Evolutionary conservation across 1,140 invertebrate genomes (phyloP).

Genomic region (Habropoda laboriosa): DNA sequence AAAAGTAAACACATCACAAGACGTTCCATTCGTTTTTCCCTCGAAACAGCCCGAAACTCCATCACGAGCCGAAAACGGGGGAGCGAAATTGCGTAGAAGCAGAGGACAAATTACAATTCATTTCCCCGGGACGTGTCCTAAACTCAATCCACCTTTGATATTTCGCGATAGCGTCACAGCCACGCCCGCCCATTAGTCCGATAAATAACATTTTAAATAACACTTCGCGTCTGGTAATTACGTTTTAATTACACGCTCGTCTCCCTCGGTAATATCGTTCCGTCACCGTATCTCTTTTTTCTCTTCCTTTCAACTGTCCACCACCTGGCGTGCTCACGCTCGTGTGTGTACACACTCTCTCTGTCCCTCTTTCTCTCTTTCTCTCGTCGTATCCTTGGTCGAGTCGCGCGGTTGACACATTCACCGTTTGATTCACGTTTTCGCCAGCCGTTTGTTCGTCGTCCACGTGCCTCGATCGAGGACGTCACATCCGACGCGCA

Average conservation of each 20-base stretch:
- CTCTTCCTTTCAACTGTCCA: conserved; percentile 45
- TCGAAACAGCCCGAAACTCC: too few species aligned
- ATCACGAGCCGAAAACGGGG: too few species aligned
- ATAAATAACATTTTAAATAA: conserved; percentile 51
- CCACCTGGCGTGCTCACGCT: conserved; percentile 57
- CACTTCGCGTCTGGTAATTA: conserved; percentile 41
- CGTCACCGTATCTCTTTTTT: conserved; percentile 43
- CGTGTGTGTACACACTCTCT: too few species aligned
- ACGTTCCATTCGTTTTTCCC: too few species aligned
- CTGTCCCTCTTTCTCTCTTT: too few species aligned
- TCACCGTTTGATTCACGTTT: conserved; percentile 32
- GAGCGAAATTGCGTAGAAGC: neutral
- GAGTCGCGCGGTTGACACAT: conserved; percentile 58
- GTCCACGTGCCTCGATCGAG: conserved; percentile 62
- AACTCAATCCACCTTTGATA: neutral
- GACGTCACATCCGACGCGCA: conserved; percentile 73
- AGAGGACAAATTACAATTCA: conserved; percentile 3
- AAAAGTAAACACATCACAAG: too few species aligned
- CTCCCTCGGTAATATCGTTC: conserved; percentile 31
- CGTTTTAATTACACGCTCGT: conserved; percentile 49
- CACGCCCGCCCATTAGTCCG: conserved; percentile 27
- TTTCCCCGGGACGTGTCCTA: neutral
- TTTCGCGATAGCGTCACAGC: neutral
- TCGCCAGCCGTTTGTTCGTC: conserved; percentile 52
- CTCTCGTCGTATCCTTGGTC: conserved; percentile 54